Conservation (phyloP, 1,140 invertebrate species). For the Bombus huntii region DNA sequence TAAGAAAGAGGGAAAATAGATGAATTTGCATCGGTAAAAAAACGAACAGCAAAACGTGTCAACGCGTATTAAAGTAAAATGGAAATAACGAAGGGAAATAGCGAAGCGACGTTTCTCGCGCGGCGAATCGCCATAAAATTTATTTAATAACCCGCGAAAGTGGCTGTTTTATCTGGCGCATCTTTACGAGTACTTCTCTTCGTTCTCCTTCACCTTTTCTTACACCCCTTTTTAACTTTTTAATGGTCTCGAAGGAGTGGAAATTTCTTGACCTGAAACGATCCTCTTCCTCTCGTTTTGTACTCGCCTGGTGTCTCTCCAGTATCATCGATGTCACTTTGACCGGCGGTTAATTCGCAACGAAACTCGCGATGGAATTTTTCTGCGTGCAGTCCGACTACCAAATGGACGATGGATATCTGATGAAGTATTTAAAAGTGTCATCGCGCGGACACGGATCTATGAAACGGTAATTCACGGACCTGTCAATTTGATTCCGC, state of each 20-base stretch:
- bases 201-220: not conserved
- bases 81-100: not conserved
- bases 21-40: too few relatives aligned
- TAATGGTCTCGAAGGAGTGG: not conserved
- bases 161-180: not conserved
- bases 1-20: too few relatives aligned
- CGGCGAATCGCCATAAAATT: constrained; percentile 20
- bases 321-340: not conserved
- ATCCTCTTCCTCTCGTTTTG: not conserved
- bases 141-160: constrained; percentile 42
- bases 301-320: not conserved
- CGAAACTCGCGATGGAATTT: constrained; percentile 2
- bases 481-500: constrained; percentile 29
- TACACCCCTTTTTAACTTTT: constrained; percentile 8
- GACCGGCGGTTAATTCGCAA: not conserved
- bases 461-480: constrained; percentile 16
- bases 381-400: not conserved
- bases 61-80: not conserved
- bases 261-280: not conserved
- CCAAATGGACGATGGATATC: constrained; percentile 13
- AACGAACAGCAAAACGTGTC: not conserved
- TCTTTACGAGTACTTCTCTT: constrained; percentile 22
- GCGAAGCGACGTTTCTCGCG: too few relatives aligned
- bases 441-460: not conserved
- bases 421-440: constrained; percentile 27